Evolutionary conservation across 1,140 invertebrate genomes (phyloP), one percentile per base, ranked within the genome.

Genomic region (Thaumetopoea pityocampa): DNA sequence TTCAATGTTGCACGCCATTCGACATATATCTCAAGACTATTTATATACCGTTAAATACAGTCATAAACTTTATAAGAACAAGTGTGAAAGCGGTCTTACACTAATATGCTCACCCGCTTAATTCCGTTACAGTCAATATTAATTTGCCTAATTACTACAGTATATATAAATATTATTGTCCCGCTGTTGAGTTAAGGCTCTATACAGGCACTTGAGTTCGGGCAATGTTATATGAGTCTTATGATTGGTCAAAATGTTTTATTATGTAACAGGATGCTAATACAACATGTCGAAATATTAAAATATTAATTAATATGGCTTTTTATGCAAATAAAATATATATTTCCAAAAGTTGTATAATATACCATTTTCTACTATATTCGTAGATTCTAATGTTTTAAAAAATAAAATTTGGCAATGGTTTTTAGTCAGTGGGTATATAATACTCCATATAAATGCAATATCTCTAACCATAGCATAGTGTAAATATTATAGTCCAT

Each of bases 41-140:
- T n/a, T n/a, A n/a, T n/a, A n/a, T n/a, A n/a, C n/a, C n/a, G n/a
- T n/a, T n/a, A n/a, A n/a, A n/a, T n/a, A n/a, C n/a, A n/a, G n/a
- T n/a, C n/a, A n/a, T n/a, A n/a, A n/a, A n/a, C n/a, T n/a, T n/a
- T n/a, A n/a, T n/a, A n/a, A n/a, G n/a, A n/a, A n/a, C n/a, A 14
- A 18, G 15, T 28, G 17, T 27, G 2, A 9, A 38, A 28, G 11
- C 15, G 6, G 7, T 27, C 14, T 16, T 10, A 14, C 29, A 20
- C 6, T 33, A 12, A 42, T 24, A 22, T 42, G 28, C 38, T 22
- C 37, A 40, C 37, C 37, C 37, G 37, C 37, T 30, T 40, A 22
- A 30, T 30, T 36, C 23, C 36, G 16, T 20, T 38, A 29, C 10
- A 28, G 24, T 9, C 17, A 24, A 11, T 15, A 38, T 17, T 16